Conservation (phyloP, 1,140 invertebrate species). For the Penaeus indicus region DNA sequence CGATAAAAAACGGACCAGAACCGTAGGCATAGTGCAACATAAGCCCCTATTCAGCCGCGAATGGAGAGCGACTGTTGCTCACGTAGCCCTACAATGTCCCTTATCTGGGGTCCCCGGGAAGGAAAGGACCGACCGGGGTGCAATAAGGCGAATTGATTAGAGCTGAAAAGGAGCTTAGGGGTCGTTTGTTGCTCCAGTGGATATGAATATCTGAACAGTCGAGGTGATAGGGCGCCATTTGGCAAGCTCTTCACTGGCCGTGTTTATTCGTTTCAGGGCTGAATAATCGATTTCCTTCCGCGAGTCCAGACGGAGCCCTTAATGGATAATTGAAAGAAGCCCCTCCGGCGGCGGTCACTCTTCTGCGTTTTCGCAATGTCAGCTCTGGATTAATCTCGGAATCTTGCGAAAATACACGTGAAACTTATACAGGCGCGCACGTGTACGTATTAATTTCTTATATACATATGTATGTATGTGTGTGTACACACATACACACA, state of each 20-base stretch:
- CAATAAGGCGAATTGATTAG: conserved; percentile 60
- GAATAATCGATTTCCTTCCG: too few relatives aligned
- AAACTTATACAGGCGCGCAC: not conserved
- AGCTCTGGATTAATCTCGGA: not conserved
- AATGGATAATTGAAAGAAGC: too few relatives aligned
- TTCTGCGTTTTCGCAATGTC: too few relatives aligned
- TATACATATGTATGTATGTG: conserved; percentile 35
- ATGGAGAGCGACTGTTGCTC: conserved; percentile 33
- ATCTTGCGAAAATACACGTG: not conserved
- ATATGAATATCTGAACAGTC: not conserved
- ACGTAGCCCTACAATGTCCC: not conserved
- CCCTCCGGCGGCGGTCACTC: too few relatives aligned
- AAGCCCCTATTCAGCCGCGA: too few relatives aligned
- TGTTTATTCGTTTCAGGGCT: too few relatives aligned
- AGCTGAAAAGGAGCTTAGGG: conserved; percentile 49
- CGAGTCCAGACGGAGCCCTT: too few relatives aligned
- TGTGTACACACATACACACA: conserved; percentile 21
- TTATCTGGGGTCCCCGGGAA: not conserved
- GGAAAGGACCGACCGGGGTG: conserved; percentile 32
- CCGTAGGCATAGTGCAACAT: too few relatives aligned
- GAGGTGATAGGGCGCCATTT: not conserved
- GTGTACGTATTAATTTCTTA: not conserved
- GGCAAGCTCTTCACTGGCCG: not conserved
- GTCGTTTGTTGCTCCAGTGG: conserved; percentile 15
- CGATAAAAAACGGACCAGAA: too few relatives aligned